Conservation (phyloP, 2,113 vertebrate genomes). For the Hassar affinis region DNA sequence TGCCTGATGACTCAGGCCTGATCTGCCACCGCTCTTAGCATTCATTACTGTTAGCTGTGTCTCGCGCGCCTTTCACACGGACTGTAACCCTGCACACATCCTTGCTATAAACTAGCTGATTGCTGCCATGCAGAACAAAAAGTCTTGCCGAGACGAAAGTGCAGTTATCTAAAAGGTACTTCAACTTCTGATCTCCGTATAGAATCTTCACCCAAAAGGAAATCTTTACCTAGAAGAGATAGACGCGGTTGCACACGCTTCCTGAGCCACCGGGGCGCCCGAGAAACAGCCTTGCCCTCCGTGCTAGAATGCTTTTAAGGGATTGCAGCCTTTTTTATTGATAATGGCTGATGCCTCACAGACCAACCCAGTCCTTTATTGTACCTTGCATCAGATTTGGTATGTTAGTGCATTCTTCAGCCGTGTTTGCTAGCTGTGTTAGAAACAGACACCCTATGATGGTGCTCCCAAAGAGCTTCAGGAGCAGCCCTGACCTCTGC, state of each 20-base stretch:
- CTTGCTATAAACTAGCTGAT: constrained; percentile 33
- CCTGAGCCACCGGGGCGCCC: neutral
- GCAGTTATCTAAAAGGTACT: constrained; percentile 11
- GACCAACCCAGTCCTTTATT: neutral
- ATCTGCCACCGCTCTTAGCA: constrained; percentile 19
- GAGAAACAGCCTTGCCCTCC: neutral
- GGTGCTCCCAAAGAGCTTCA: neutral
- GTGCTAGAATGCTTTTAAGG: neutral
- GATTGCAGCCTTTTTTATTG: neutral
- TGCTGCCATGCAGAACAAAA: constrained; percentile 19
- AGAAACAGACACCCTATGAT: neutral
- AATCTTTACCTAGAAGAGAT: neutral
- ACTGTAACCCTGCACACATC: constrained; percentile 9
- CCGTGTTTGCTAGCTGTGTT: neutral
- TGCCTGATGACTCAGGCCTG: constrained; percentile 39
- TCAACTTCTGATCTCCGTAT: constrained; percentile 19
- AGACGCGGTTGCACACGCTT: too few relatives aligned
- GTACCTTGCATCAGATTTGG: neutral
- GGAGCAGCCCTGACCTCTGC: neutral
- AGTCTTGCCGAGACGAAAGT: neutral
- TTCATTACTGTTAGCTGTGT: constrained; percentile 20
- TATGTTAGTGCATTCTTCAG: neutral
- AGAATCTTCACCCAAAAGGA: constrained; percentile 34
- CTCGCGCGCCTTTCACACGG: constrained; percentile 12
- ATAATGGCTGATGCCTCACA: neutral